Base-by-base conservation (phyloP, 1,140 invertebrate species). In the Brachionus paranguensis region DNA sequence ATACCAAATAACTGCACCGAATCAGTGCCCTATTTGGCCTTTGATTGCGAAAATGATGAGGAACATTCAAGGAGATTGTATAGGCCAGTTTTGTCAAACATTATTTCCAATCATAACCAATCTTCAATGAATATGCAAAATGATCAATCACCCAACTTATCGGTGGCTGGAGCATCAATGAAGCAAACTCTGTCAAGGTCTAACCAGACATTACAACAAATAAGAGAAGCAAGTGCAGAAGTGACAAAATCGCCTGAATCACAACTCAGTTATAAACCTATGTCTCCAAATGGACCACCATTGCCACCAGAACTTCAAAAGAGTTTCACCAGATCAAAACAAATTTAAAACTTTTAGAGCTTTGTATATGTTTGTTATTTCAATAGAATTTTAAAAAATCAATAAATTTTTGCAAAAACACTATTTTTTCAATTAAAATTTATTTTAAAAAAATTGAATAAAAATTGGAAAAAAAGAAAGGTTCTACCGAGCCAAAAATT, bases 161-260 rank as follows among this genome's bases (percentile, higher is more conserved):
- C 72, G 27, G 72, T 47, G 14, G 72, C 72, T 27, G 45, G 43
- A 14, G 72, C 43, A 27, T 76, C 72, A 29, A 50, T 50, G 45
- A 76, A 45, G 45, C 72, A 50, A 24, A n/a, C 17, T 50, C 50
- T 76, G 45, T 76, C 72, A 20, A 76, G 45, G 27, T 76, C 72
- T 11, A 76, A 76, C 24, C 72, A 76, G 27, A 76, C 72, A 27
- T 50, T 76, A n/a, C 72, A 76, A 47, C 72, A 76, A 76, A 47
- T 50, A 14, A 47, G 45, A 76, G 72, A 76, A 10, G 68, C 68
- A 72, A 72, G 68, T 27, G 72, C 72, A 8, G 72, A 76, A 20
- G 24, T 27, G 10, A 14, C 27, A 12, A 47, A 24, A 27, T 50
- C 43, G 27, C 72, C 72, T 76, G 72, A 76, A 53, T 76, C 72